Conservation (phyloP, 2,888 invertebrate species). For the Cheilosia impressa region DNA sequence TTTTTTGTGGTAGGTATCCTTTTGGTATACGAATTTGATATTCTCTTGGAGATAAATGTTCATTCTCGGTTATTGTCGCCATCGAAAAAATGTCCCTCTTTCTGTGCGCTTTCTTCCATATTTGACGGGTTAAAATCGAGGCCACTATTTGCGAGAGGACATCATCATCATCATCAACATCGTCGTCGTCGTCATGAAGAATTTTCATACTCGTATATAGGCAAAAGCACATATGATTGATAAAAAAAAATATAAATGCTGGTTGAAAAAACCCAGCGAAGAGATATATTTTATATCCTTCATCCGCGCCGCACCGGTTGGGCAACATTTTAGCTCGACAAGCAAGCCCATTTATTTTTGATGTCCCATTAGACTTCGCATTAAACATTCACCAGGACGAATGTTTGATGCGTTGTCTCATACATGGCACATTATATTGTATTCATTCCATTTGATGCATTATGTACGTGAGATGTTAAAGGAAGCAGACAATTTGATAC, state of each 20-base stretch:
- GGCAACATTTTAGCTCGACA: conserved; percentile 27
- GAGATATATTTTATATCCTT: conserved; percentile 3
- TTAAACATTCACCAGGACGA: conserved; percentile 52
- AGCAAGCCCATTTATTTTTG: conserved; percentile 43
- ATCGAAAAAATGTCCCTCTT: conserved; percentile 9
- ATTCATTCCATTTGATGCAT: conserved; percentile 47
- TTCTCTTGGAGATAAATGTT: conserved; percentile 45
- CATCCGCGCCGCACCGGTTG: background rate
- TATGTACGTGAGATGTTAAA: conserved; percentile 41
- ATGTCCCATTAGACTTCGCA: conserved; percentile 55
- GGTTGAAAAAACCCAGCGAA: too few species aligned
- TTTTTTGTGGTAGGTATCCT: too few species aligned
- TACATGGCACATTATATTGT: conserved; percentile 27
- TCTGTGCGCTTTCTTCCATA: conserved; percentile 15
- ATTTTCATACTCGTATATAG: conserved; percentile 17
- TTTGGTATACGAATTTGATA: conserved; percentile 33
- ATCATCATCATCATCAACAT: conserved; percentile 24
- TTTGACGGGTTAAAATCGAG: conserved; percentile 58
- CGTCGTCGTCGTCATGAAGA: conserved; percentile 1
- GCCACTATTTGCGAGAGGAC: conserved; percentile 54
- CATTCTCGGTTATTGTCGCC: conserved; percentile 15
- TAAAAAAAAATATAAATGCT: background rate
- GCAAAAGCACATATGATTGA: conserved; percentile 30
- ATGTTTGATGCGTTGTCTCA: conserved; percentile 46
- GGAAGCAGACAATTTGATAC: conserved; percentile 25